These are phyloP conservation scores for Cryptocheilus praepositus DNA, from an alignment of 2,888 invertebrate species.

Conservation along the genomic window DNA sequence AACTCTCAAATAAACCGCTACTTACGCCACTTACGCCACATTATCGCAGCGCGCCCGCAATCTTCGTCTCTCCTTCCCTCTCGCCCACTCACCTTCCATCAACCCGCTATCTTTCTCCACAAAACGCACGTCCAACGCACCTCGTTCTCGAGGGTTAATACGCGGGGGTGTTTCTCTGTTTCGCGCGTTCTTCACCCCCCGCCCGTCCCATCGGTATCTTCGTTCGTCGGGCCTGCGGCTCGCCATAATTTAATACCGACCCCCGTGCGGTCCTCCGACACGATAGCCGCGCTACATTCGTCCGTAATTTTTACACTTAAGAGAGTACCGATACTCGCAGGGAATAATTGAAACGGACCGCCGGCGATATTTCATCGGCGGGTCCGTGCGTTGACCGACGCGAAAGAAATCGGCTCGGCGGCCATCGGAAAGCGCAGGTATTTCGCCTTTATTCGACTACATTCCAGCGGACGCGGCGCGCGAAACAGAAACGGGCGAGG, in stretches of 20 bases:
- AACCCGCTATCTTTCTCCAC: too few relatives aligned
- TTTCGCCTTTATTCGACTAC: constrained; percentile 8
- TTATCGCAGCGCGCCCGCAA: too few relatives aligned
- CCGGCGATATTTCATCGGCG: too few relatives aligned
- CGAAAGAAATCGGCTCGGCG: too few relatives aligned
- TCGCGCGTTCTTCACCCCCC: constrained; percentile 53
- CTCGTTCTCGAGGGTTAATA: constrained; percentile 64
- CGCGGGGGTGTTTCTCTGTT: constrained; percentile 42
- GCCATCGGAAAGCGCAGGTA: not conserved
- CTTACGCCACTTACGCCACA: too few relatives aligned
- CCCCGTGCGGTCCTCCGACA: constrained; percentile 34
- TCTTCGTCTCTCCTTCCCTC: too few relatives aligned
- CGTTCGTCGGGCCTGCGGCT: constrained; percentile 60
- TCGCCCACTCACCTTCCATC: too few relatives aligned
- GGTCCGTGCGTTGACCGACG: too few relatives aligned
- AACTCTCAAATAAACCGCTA: too few relatives aligned
- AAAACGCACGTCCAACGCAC: constrained; percentile 61
- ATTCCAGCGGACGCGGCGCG: not conserved
- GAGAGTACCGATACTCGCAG: too few relatives aligned
- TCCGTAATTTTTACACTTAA: too few relatives aligned
- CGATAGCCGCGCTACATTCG: constrained; percentile 50
- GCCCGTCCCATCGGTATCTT: constrained; percentile 58
- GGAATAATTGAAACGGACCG: too few relatives aligned
- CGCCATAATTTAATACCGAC: constrained; percentile 70
- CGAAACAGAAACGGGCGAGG: constrained; percentile 27